Evolutionary conservation across 2,113 vertebrate species (phyloP), one percentile per base, ranked within the genome.

Genomic region (Oplegnathus fasciatus): DNA sequence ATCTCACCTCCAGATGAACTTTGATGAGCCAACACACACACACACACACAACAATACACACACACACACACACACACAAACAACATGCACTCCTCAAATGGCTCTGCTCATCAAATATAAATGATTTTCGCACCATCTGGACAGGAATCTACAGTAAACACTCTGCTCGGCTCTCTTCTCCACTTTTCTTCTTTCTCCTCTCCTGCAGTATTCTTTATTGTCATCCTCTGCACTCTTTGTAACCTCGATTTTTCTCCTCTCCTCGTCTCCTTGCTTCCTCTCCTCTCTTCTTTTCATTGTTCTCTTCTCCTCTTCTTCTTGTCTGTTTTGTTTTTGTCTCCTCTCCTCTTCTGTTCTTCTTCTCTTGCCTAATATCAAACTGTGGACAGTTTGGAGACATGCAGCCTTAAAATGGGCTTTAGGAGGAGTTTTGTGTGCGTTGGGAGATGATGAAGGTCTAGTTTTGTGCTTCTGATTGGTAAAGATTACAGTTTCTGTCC

Each of bases 1-100:
- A 90, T 86, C 81, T 90, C 82, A 90, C 82, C 88, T 84, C 62
- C 72, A 78, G 69, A 74, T 91, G 86, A 92, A 89, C 86, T 79
- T 67, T 71, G 76, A 85, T 73, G 57, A 88, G 42, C 58, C 28
- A 62, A 18, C 77, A 17, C 4, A 74, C 58, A 37, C 66, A 30
- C 79, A 42, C 26, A 54, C 48, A 66, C 61, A 40, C 62, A 22
- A 34, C 32, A 55, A 50, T 34, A 79, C 40, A 50, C 52, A 46
- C 52, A 40, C 15, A 55, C 1, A 32, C 66, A 61, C 30, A 13
- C 61, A 57, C 28, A 46, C 18, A 58, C 28, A 15, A 32, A 64
- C 69, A 70, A 24, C 70, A 67, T 20, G 52, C 34, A 17, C 62
- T 50, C 44, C 46, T 65, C 61, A 58, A 65, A 74, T 65, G 40